Conservation (phyloP, 1,140 invertebrate genomes). For the Listronotus bonariensis region DNA sequence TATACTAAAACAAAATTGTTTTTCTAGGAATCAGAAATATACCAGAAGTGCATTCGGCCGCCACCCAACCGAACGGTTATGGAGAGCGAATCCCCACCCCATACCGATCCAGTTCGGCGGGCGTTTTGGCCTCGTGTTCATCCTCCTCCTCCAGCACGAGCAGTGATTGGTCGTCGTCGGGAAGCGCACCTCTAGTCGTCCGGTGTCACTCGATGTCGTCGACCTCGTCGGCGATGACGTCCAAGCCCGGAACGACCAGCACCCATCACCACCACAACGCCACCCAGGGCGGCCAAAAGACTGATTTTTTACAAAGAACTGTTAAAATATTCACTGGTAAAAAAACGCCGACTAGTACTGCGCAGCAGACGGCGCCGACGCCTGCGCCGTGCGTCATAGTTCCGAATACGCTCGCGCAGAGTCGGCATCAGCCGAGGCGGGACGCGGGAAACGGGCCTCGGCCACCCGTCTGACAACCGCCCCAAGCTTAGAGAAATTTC, state of each 20-base stretch:
- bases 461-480: constrained; percentile 40
- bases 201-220: constrained; percentile 55
- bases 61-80: constrained; percentile 74
- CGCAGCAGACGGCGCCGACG: constrained; percentile 43
- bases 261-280: constrained; percentile 32
- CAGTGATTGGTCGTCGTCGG: constrained; percentile 40
- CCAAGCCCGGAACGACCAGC: constrained; percentile 13
- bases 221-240: constrained; percentile 41
- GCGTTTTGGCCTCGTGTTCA: constrained; percentile 50
- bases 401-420: constrained; percentile 37
- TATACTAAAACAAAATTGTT: background rate
- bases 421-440: constrained; percentile 24
- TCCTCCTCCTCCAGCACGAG: constrained; percentile 34
- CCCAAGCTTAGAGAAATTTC: constrained; percentile 36
- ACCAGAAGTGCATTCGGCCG: constrained; percentile 70
- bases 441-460: constrained; percentile 17
- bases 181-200: constrained; percentile 47
- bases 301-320: constrained; percentile 57
- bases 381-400: constrained; percentile 52
- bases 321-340: constrained; percentile 56
- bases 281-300: constrained; percentile 48
- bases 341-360: constrained; percentile 41
- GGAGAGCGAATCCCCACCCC: constrained; percentile 69
- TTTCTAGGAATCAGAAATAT: constrained; percentile 69
- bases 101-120: constrained; percentile 65